Percentiles rank a stretch among this genome's conserved stretches.
phyloP scores from a whole-genome alignment of 2,113 vertebrate species.

The Condylura cristata region DNA sequence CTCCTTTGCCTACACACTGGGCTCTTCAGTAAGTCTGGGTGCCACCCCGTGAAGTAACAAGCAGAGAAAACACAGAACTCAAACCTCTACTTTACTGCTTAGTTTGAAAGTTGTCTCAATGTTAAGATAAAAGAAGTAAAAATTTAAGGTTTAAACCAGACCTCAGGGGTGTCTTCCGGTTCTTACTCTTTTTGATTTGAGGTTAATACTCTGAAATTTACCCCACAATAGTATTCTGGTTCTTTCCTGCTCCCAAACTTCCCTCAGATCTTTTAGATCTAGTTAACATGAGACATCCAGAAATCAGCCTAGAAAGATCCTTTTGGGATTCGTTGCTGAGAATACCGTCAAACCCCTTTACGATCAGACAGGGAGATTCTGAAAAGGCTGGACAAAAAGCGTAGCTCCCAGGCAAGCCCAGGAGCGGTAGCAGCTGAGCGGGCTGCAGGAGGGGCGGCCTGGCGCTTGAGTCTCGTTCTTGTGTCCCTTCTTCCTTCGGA shows the following conservation, averaged over 20 bases:
- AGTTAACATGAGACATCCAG: neutral
- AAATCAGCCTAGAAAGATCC: neutral
- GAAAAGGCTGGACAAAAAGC: neutral
- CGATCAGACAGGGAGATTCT: neutral
- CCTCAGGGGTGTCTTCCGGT: neutral
- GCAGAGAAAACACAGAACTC: neutral
- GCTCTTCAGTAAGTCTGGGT: neutral
- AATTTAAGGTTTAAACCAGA: neutral
- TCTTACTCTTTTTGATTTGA: neutral
- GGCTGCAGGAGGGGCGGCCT: accelerated
- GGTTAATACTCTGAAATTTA: neutral
- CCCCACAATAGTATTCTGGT: neutral
- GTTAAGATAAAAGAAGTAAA: neutral
- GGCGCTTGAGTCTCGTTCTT: no score
- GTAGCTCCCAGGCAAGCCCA: neutral
- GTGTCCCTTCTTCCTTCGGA: neutral
- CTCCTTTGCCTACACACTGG: neutral
- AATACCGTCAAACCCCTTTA: neutral
- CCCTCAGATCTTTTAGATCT: neutral
- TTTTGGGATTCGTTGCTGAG: neutral
- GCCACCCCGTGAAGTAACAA: neutral
- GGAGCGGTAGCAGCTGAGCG: accelerated
- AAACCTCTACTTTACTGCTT: neutral
- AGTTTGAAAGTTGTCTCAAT: neutral
- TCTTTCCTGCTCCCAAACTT: neutral